phyloP scores from a whole-genome alignment of 2,797 vertebrate genomes.

The Anguilla anguilla region DNA sequence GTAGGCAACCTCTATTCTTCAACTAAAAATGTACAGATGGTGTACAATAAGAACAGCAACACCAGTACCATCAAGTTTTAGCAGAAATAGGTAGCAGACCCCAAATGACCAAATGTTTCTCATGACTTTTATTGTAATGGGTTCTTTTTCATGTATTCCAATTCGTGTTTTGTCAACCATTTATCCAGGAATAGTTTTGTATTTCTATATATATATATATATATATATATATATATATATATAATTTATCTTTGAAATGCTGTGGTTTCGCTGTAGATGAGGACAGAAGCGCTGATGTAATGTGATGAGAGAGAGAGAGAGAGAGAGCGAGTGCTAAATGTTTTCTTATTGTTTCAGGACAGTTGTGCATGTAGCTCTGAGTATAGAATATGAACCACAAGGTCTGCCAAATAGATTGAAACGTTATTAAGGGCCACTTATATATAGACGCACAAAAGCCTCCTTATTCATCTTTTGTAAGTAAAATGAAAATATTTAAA shows the following conservation, averaged over 20 bases:
- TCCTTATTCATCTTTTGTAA: neutral
- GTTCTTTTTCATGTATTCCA: neutral
- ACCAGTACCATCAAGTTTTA: slow-evolving; percentile 23
- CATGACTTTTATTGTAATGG: slow-evolving; percentile 11
- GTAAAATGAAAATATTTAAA: neutral
- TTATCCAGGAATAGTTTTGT: neutral
- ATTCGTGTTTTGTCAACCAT: neutral
- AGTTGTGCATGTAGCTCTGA: neutral
- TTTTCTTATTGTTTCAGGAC: neutral
- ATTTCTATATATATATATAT: neutral
- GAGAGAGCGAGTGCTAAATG: neutral
- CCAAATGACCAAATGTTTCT: slow-evolving; percentile 33
- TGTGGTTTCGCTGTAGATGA: neutral
- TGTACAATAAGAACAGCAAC: slow-evolving; percentile 33
- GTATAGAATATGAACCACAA: neutral
- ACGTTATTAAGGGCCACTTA: neutral
- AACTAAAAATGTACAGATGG: slow-evolving; percentile 31
- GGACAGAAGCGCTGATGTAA: too few relatives aligned
- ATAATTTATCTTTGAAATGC: neutral
- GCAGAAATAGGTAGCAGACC: slow-evolving; percentile 31
- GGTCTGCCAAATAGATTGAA: neutral
- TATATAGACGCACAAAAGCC: neutral
- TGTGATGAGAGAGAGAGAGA: neutral
- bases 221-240: too few relatives aligned
- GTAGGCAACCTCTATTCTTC: neutral